phyloP scores from a whole-genome alignment of 2,113 vertebrate species.

The Pan paniscus region DNA sequence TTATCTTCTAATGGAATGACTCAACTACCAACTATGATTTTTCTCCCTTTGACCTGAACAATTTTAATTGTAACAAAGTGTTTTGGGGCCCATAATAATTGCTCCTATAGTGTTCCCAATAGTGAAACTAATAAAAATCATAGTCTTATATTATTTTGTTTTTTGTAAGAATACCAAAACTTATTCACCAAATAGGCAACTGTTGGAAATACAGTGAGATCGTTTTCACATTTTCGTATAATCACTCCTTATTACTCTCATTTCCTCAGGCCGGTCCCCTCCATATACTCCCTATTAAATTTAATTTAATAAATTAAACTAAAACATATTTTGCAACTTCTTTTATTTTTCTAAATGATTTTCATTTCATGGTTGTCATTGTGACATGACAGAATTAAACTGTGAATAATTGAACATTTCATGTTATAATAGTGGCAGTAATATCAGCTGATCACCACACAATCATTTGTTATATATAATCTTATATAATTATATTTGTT shows the following conservation, averaged over 20 bases:
- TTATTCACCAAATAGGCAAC: background rate
- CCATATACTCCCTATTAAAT: constrained; percentile 22
- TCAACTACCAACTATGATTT: background rate
- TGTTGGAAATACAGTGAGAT: background rate
- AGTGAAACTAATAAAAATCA: background rate
- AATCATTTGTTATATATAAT: constrained; percentile 22
- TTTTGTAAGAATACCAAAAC: background rate
- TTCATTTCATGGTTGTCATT: constrained; percentile 60
- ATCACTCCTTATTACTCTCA: background rate
- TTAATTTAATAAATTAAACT: constrained; percentile 57
- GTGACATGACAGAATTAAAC: constrained; percentile 60
- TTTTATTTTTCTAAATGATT: constrained; percentile 54
- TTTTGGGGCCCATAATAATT: background rate
- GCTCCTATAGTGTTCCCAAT: background rate
- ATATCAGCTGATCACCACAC: constrained; percentile 15
- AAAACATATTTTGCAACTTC: background rate
- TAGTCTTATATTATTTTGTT: background rate
- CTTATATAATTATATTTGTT: background rate
- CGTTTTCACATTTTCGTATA: constrained; percentile 20
- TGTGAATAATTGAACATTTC: constrained; percentile 46
- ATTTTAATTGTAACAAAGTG: background rate
- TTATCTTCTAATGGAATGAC: background rate
- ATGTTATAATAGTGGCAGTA: constrained; percentile 34
- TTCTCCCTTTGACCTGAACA: background rate
- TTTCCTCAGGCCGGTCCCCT: background rate